Conservation (phyloP, 2,113 vertebrate genomes). For the Ophiodon elongatus region DNA sequence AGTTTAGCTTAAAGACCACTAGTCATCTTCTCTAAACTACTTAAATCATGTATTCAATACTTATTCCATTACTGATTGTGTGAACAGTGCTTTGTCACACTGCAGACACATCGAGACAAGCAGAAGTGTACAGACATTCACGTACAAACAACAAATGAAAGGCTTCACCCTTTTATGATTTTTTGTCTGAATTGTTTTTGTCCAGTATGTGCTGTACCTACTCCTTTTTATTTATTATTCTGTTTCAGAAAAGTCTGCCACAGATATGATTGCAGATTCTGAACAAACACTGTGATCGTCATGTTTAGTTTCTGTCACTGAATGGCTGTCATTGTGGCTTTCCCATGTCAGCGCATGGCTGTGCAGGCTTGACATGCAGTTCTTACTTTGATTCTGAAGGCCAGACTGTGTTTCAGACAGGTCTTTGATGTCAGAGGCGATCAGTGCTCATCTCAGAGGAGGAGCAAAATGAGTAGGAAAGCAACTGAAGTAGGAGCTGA, state of each 20-base stretch:
- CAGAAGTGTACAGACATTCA: not conserved
- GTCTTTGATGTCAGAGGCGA: slow-evolving; percentile 67
- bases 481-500: slow-evolving; percentile 71
- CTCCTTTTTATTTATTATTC: not conserved
- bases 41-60: not conserved
- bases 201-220: not conserved
- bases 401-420: slow-evolving; percentile 59
- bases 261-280: slow-evolving; percentile 19
- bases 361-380: slow-evolving; percentile 35
- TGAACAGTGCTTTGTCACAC: not conserved
- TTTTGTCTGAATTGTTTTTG: not conserved
- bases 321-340: slow-evolving; percentile 47
- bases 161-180: not conserved
- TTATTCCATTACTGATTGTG: not conserved
- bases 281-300: slow-evolving; percentile 52
- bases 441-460: slow-evolving; percentile 60
- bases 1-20: not conserved
- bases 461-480: slow-evolving; percentile 65
- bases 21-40: not conserved
- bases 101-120: not conserved
- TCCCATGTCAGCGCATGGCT: slow-evolving; percentile 16
- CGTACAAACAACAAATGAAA: not conserved
- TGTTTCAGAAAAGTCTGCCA: slow-evolving; percentile 5
- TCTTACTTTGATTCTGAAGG: slow-evolving; percentile 63
- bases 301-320: slow-evolving; percentile 55